A percentile compares a stretch with the other conserved stretches of the same genome.
Conservation (phyloP, 2,113 vertebrate species). For the Lophochroa leadbeateri region DNA sequence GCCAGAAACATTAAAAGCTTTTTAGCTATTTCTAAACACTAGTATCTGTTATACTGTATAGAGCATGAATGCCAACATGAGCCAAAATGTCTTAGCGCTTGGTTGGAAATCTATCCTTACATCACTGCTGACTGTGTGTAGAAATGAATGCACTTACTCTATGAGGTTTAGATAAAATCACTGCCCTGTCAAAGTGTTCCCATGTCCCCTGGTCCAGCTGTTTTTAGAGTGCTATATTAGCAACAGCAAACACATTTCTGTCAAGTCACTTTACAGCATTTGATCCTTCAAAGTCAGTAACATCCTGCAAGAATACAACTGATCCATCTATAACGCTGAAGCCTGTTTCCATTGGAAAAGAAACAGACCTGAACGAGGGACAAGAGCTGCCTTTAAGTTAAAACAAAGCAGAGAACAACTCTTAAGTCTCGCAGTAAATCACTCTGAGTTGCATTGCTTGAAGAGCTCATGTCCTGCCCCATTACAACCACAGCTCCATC, state of each 20-base stretch:
- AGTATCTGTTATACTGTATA: background rate
- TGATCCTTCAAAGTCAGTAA: background rate
- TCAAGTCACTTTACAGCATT: background rate
- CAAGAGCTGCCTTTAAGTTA: background rate
- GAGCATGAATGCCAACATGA: background rate
- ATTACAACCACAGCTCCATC: slow-evolving; percentile 64
- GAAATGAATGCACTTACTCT: background rate
- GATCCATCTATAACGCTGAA: background rate
- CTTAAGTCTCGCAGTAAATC: background rate
- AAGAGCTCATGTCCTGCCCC: background rate
- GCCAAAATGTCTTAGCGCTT: background rate
- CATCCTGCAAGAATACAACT: background rate
- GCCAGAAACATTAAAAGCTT: background rate
- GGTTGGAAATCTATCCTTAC: background rate
- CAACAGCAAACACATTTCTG: background rate
- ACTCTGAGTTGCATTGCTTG: background rate
- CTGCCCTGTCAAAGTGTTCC: background rate
- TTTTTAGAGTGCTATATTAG: background rate
- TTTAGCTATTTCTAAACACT: background rate
- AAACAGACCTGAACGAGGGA: background rate
- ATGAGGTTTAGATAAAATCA: background rate
- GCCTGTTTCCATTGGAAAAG: background rate
- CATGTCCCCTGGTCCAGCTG: background rate
- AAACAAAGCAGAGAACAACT: background rate
- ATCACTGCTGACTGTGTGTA: background rate